These are phyloP conservation scores for Neuroscelio doddi DNA, from an alignment of 2,888 invertebrate genomes.

Conservation along the genomic window DNA sequence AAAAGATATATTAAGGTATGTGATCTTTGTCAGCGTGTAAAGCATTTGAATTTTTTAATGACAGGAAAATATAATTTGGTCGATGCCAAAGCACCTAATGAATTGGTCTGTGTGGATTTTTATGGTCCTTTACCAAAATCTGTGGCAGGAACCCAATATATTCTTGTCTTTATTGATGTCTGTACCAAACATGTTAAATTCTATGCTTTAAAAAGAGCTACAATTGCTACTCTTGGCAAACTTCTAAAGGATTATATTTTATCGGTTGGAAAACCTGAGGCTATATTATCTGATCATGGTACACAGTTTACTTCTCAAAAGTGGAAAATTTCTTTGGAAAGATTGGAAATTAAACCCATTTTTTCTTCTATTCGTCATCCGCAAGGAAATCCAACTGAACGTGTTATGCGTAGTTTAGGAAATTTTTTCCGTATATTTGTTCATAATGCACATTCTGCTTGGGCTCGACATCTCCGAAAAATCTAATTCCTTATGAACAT, in stretches of 20 bases:
- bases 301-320: constrained; percentile 40
- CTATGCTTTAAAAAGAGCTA: constrained; percentile 41
- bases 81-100: background rate
- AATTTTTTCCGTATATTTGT: constrained; percentile 18
- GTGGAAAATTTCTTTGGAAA: constrained; percentile 26
- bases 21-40: constrained; percentile 21
- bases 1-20: constrained; percentile 9
- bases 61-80: constrained; percentile 40
- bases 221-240: constrained; percentile 29
- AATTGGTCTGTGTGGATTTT: constrained; percentile 16
- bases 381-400: constrained; percentile 45
- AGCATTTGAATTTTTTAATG: constrained; percentile 8
- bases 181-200: constrained; percentile 7
- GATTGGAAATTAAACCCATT: background rate
- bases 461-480: no score
- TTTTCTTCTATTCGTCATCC: constrained; percentile 39
- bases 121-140: constrained; percentile 14
- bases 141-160: constrained; percentile 5
- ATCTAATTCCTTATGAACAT: no score
- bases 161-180: constrained; percentile 12
- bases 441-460: no score
- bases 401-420: constrained; percentile 44
- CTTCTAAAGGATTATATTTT: constrained; percentile 11
- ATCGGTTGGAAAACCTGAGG: constrained; percentile 5
- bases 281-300: constrained; percentile 26